Base-by-base conservation (phyloP, 2,797 vertebrate species). In the Rousettus madagascariensis region DNA sequence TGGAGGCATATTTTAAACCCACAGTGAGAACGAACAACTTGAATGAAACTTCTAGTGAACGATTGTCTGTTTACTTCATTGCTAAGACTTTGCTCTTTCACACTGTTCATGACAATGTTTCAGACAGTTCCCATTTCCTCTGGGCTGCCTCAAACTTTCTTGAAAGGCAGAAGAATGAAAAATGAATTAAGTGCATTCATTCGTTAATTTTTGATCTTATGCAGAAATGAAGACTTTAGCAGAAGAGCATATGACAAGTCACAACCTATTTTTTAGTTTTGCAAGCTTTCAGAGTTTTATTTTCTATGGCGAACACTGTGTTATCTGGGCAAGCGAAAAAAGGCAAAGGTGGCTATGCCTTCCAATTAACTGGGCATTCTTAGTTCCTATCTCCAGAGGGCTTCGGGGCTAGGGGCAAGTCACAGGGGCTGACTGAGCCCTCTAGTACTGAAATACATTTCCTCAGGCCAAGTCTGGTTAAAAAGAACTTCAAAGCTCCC, bases 401-500 rank as follows among this genome's bases (percentile, higher is more conserved):
- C 22, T 94, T 55, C 2, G 0, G 53, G 80, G 26, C 87, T 28
- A 33, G 19, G 77, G 20, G 65, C 83, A 89, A 93, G 84, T 87
- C 69, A 83, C 46, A 33, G 16, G 75, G 66, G 41, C 55, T 61
- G 93, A 78, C 74, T n/a, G 46, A 77, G 86, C 91, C 65, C n/a
- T 88, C 80, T 51, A 36, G 68, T 13, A 28, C 69, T 63, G 75
- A 93, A 94, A 86, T 89, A 63, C 10, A 96, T 96, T 88, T 94
- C 91, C 95, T 90, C 59, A n/a, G 94, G 95, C 11, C 0, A 96
- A 96, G 94, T 41, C 7, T 12, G 65, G 88, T 86, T 94, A 85
- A 96, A 95, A 93, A 92, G 80, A 86, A 94, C 92, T 96, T 93
- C 96, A 96, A 96, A 96, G 79, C 30, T 38, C 80, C 69, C 20